A percentile compares a stretch with the other conserved stretches of the same genome.
These are phyloP conservation scores for Thrips palmi DNA, from an alignment of 1,140 invertebrate genomes.

Conservation along the genomic window DNA sequence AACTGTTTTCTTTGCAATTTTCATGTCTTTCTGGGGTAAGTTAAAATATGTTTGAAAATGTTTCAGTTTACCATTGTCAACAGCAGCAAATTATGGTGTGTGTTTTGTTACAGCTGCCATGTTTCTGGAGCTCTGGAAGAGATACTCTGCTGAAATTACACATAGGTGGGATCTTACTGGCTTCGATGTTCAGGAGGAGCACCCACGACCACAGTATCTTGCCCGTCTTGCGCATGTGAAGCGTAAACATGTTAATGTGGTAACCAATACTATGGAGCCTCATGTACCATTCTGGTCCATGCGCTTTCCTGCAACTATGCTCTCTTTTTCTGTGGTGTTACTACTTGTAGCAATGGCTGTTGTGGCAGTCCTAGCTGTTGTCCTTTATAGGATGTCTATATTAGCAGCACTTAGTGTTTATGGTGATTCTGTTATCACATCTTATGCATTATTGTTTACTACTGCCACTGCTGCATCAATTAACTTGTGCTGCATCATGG, in stretches of 20 bases:
- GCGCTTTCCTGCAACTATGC: constrained; percentile 59
- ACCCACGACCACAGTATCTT: constrained; percentile 67
- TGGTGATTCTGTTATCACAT: constrained; percentile 38
- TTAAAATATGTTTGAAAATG: constrained; percentile 1
- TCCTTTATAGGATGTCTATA: constrained; percentile 79
- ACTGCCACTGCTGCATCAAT: constrained; percentile 69
- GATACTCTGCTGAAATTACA: constrained; percentile 76
- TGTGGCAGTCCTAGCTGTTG: constrained; percentile 73
- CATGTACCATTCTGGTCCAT: constrained; percentile 77
- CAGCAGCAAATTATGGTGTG: constrained; percentile 2
- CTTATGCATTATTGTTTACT: constrained; percentile 59
- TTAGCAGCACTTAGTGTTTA: constrained; percentile 46
- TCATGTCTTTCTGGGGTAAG: constrained; percentile 93
- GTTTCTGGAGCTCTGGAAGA: constrained; percentile 89
- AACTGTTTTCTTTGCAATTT: constrained; percentile 84
- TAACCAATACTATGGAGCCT: constrained; percentile 64
- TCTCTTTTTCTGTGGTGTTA: constrained; percentile 68
- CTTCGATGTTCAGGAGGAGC: constrained; percentile 72
- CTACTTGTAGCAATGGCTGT: constrained; percentile 62
- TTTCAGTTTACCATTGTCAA: neutral
- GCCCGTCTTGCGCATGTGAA: constrained; percentile 51
- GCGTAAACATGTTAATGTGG: constrained; percentile 43
- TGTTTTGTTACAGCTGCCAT: constrained; percentile 40
- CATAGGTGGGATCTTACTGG: constrained; percentile 81
- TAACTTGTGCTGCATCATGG: constrained; percentile 68